A percentile compares a stretch with the other conserved stretches of the same genome.
phyloP scores from a whole-genome alignment of 2,113 vertebrate genomes.

The Thymallus thymallus region DNA sequence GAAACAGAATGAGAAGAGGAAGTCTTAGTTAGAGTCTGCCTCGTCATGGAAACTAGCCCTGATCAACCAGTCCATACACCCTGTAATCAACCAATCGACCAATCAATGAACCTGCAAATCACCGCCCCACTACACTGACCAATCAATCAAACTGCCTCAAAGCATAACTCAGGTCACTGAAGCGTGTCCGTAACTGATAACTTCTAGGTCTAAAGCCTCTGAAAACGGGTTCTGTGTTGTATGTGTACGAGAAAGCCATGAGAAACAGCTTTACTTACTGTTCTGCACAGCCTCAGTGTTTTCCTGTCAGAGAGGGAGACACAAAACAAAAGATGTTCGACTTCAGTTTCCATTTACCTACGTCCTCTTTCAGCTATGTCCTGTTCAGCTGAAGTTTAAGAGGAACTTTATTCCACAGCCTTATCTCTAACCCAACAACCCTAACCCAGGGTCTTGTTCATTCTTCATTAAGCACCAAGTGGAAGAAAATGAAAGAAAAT shows the following conservation, averaged over 20 bases:
- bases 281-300: slow-evolving; percentile 56
- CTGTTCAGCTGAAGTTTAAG: too few species aligned
- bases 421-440: too few species aligned
- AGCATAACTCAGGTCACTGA: neutral
- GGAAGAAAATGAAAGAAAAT: too few species aligned
- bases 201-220: too few species aligned
- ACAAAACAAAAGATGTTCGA: slow-evolving; percentile 18
- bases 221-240: too few species aligned
- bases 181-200: too few species aligned
- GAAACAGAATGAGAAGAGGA: slow-evolving; percentile 53
- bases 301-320: slow-evolving; percentile 59
- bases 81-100: neutral
- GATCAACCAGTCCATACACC: slow-evolving; percentile 1
- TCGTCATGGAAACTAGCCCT: slow-evolving; percentile 35
- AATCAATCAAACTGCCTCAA: slow-evolving; percentile 1
- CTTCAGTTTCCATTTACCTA: too few species aligned
- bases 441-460: too few species aligned
- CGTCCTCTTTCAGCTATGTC: too few species aligned
- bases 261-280: slow-evolving; percentile 74
- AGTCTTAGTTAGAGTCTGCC: slow-evolving; percentile 37
- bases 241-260: neutral
- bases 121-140: slow-evolving; percentile 9
- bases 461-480: too few species aligned
- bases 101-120: neutral
- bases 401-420: too few species aligned